Conservation (phyloP, 2,113 vertebrate species). For the Isurus oxyrinchus region DNA sequence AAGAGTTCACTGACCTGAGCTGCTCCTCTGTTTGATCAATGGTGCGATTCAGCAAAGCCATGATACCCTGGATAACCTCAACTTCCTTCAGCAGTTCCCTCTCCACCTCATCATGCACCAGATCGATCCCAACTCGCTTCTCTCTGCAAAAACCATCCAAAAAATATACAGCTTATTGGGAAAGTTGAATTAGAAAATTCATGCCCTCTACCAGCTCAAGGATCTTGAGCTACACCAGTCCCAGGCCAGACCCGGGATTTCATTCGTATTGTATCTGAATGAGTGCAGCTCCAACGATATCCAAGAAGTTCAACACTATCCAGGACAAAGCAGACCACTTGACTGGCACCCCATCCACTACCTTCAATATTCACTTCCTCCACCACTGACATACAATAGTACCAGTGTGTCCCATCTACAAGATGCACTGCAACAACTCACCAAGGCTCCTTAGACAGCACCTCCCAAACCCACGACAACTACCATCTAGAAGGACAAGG, state of each 20-base stretch:
- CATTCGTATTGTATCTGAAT: no score
- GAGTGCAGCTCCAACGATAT: no score
- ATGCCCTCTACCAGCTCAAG: neutral
- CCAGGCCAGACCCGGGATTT: neutral
- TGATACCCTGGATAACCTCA: constrained; percentile 59
- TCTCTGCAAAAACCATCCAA: constrained; percentile 54
- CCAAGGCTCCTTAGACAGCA: no score
- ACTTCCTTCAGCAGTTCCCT: constrained; percentile 72
- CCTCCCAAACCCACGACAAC: no score
- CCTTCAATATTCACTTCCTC: no score
- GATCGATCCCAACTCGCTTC: constrained; percentile 63
- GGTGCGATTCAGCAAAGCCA: constrained; percentile 61
- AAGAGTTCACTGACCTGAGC: constrained; percentile 64
- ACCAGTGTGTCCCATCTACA: no score
- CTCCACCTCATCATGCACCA: constrained; percentile 70
- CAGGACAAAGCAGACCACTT: no score
- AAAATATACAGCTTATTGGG: neutral
- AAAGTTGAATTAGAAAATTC: neutral
- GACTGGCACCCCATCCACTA: no score
- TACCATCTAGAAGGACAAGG: no score
- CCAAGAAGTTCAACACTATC: no score
- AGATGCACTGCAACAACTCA: no score
- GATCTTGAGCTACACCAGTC: neutral
- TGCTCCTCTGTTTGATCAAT: constrained; percentile 75
- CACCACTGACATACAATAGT: no score